Percentiles rank a stretch among this genome's conserved stretches.
Conservation (phyloP, 2,888 invertebrate genomes). For the Agonopterix alstromeriana region DNA sequence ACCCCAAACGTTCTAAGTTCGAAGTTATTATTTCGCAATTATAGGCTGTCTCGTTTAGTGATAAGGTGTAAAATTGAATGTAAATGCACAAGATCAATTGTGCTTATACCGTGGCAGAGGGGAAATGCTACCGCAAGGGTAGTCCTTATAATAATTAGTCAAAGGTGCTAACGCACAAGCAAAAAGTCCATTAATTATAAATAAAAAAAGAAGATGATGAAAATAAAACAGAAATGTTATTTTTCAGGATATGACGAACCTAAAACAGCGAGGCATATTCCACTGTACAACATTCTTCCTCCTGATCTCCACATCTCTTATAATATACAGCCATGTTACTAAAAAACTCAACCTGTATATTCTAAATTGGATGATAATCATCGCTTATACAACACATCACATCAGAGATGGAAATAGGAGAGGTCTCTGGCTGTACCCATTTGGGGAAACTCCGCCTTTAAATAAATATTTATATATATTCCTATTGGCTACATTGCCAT, state of each 20-base stretch:
- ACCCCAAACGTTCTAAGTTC: no score
- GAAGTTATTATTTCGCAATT: no score
- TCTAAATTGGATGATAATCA: constrained; percentile 41
- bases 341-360: constrained; percentile 39
- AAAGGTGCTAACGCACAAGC: no score
- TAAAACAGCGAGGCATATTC: constrained; percentile 48
- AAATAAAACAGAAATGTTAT: constrained; percentile 1
- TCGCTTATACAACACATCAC: constrained; percentile 55
- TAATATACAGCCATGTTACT: constrained; percentile 35
- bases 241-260: constrained; percentile 47
- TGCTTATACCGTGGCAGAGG: no score
- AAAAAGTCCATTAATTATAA: no score
- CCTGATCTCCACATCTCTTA: constrained; percentile 22
- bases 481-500: constrained; percentile 36
- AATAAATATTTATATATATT: constrained; percentile 37
- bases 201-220: no score
- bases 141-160: no score
- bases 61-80: no score
- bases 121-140: no score
- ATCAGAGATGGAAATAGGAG: constrained; percentile 51
- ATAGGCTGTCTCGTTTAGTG: no score
- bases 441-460: constrained; percentile 44
- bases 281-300: constrained; percentile 57
- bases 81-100: no score
- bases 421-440: constrained; percentile 57